Evolutionary conservation across 1,140 invertebrate species (phyloP).

Genomic region (Bombus breviceps): DNA sequence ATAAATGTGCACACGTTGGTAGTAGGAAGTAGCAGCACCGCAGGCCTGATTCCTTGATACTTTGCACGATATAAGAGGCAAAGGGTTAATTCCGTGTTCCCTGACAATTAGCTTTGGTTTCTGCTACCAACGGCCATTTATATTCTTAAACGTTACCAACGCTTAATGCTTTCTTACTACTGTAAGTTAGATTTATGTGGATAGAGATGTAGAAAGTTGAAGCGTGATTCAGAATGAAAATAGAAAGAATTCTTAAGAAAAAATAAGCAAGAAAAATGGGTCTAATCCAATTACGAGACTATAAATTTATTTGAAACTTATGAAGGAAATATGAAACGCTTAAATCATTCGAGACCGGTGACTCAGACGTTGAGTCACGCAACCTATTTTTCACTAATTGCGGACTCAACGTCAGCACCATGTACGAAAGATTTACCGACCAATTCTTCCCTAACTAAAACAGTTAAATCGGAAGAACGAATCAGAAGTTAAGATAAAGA

Average conservation of each 20-base stretch:
- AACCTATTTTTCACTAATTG: not conserved
- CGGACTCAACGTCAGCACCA: too few relatives aligned
- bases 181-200: not conserved
- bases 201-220: not conserved
- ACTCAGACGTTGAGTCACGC: not conserved
- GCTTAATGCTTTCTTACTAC: not conserved
- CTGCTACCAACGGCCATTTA: not conserved
- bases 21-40: not conserved
- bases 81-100: slow-evolving; percentile 5
- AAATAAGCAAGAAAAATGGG: not conserved
- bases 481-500: too few relatives aligned
- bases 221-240: not conserved
- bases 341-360: not conserved
- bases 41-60: not conserved
- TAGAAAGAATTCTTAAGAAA: not conserved
- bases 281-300: not conserved
- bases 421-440: too few relatives aligned
- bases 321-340: not conserved
- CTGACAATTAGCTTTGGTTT: slow-evolving; percentile 2
- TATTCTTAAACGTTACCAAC: not conserved
- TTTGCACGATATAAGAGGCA: not conserved
- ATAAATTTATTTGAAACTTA: not conserved
- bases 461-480: too few relatives aligned
- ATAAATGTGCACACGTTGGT: not conserved
- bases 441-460: too few relatives aligned